Percentiles rank a stretch among this genome's conserved stretches.
Conservation (phyloP, 2,113 vertebrate genomes). For the Thalassarche chlororhynchos region DNA sequence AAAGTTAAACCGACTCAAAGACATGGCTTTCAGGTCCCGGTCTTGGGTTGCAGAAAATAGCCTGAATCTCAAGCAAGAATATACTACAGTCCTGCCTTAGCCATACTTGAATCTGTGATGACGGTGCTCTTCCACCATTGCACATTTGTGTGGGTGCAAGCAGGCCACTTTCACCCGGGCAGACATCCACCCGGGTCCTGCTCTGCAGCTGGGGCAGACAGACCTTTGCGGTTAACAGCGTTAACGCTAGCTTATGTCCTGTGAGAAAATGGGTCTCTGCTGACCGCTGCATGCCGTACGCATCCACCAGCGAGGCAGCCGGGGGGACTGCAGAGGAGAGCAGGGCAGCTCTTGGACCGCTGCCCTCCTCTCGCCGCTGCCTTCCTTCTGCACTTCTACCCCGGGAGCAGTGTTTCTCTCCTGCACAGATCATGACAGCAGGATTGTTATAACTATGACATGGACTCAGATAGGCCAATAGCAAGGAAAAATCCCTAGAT, state of each 20-base stretch:
- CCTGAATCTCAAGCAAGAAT: neutral
- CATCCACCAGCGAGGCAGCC: neutral
- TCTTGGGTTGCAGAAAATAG: neutral
- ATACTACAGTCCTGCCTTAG: neutral
- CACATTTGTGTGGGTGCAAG: neutral
- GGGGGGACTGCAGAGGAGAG: neutral
- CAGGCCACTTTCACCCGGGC: neutral
- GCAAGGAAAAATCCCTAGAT: neutral
- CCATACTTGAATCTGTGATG: neutral
- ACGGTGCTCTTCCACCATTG: neutral
- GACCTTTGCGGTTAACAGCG: neutral
- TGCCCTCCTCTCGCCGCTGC: neutral
- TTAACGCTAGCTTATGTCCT: fast-evolving
- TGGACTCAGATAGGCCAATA: neutral
- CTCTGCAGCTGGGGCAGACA: neutral
- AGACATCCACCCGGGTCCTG: neutral
- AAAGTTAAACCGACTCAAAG: neutral
- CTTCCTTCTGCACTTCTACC: neutral
- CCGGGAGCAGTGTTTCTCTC: neutral
- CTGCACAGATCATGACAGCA: too few species aligned
- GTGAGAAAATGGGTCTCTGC: neutral
- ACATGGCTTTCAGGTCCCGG: neutral
- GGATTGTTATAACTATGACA: neutral
- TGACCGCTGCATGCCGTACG: fast-evolving
- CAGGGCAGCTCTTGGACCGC: too few species aligned